Conservation (phyloP, 1,140 invertebrate genomes). For the Homalodisca vitripennis region DNA sequence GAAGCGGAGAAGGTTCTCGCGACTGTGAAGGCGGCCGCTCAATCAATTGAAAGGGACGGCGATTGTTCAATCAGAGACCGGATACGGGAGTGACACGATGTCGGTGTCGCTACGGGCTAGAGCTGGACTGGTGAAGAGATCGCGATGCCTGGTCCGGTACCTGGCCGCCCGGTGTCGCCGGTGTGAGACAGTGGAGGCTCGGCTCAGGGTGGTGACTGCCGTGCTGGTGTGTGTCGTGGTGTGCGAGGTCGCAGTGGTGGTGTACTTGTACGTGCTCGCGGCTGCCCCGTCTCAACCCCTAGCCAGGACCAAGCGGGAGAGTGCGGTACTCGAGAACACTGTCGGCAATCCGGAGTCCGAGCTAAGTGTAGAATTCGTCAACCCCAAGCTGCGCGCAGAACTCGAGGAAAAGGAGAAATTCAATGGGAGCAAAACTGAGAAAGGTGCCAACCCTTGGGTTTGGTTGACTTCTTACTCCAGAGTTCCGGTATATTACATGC, state of each 20-base stretch:
- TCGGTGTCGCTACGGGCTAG: neutral
- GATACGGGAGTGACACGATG: neutral
- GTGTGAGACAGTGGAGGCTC: neutral
- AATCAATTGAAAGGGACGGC: conserved; percentile 21
- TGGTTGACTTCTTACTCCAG: conserved; percentile 76
- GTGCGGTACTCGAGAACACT: conserved; percentile 49
- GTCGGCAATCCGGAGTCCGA: conserved; percentile 48
- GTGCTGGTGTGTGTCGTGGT: conserved; percentile 1
- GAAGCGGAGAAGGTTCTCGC: too few species aligned
- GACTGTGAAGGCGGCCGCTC: too few species aligned
- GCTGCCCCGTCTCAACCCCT: too few species aligned
- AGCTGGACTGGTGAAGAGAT: neutral
- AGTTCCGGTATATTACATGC: conserved; percentile 72
- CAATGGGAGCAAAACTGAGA: conserved; percentile 30
- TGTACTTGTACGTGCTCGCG: neutral
- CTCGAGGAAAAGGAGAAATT: conserved; percentile 58
- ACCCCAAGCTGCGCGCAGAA: conserved; percentile 61
- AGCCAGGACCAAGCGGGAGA: neutral
- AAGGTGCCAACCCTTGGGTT: conserved; percentile 57
- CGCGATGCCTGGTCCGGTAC: neutral
- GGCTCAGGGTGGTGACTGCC: neutral
- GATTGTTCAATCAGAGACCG: conserved; percentile 15
- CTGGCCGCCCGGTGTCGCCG: neutral
- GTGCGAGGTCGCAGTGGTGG: neutral
- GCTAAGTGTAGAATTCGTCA: conserved; percentile 65